Evolutionary conservation across 2,888 invertebrate species (phyloP).

Genomic region (Oscheius sp.): DNA sequence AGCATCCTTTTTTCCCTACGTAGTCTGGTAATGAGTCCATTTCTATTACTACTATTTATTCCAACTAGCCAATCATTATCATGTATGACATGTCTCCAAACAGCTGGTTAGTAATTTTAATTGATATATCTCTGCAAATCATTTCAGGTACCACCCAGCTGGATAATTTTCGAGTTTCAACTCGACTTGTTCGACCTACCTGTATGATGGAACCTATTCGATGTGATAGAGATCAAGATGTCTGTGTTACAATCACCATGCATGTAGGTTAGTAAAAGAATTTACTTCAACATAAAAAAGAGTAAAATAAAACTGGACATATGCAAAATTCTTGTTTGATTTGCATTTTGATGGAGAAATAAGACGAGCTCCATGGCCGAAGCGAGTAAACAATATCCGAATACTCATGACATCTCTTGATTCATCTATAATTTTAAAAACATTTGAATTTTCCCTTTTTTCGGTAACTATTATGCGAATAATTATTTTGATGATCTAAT

Average conservation of each 20-base stretch:
- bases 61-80: not conserved
- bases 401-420: no score
- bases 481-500: no score
- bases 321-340: not conserved
- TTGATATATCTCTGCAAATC: not conserved
- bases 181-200: slow-evolving; percentile 49
- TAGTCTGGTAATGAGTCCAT: not conserved
- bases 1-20: slow-evolving; percentile 1
- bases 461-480: no score
- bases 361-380: not conserved
- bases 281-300: slow-evolving; percentile 5
- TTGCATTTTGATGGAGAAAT: not conserved
- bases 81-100: slow-evolving; percentile 21
- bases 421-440: no score
- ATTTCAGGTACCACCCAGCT: slow-evolving; percentile 61
- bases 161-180: slow-evolving; percentile 66
- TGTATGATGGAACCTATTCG: slow-evolving; percentile 65
- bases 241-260: slow-evolving; percentile 68
- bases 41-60: slow-evolving; percentile 1
- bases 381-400: slow-evolving; percentile 10
- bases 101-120: not conserved
- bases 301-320: not conserved
- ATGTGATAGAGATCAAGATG: slow-evolving; percentile 65
- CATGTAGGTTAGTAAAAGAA: slow-evolving; percentile 47
- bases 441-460: no score